Evolutionary conservation across 2,797 vertebrate species (phyloP).

Genomic region (Hyperoplus lanceolatus): DNA sequence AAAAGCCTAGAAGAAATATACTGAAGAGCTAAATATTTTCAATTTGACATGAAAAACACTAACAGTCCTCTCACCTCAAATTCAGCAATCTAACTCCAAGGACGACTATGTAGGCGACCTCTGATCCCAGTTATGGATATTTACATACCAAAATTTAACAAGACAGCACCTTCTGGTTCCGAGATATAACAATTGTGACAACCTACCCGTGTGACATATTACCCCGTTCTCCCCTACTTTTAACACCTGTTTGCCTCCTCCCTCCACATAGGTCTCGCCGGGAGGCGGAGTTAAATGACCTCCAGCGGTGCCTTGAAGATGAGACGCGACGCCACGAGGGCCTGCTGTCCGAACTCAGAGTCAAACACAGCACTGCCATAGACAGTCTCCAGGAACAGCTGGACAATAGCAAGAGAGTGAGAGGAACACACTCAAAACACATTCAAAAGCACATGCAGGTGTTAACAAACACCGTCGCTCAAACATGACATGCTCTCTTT

Average conservation of each 20-base stretch:
- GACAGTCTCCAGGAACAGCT: conserved; percentile 88
- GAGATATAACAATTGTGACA: too few species aligned
- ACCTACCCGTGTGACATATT: too few species aligned
- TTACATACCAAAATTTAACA: too few species aligned
- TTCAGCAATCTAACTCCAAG: too few species aligned
- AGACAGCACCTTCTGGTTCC: too few species aligned
- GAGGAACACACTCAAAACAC: conserved; percentile 16
- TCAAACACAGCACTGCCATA: conserved; percentile 85
- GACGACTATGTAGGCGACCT: too few species aligned
- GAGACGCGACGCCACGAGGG: conserved; percentile 86
- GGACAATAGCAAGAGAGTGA: conserved; percentile 88
- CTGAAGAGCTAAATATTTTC: too few species aligned
- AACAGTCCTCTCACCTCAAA: too few species aligned
- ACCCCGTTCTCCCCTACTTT: neutral
- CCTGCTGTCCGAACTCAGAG: conserved; percentile 86
- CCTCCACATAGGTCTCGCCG: conserved; percentile 81
- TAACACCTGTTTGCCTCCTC: neutral
- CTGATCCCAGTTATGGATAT: too few species aligned
- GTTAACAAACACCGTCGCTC: neutral
- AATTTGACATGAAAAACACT: too few species aligned
- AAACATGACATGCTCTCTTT: conserved; percentile 15
- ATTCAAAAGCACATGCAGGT: neutral
- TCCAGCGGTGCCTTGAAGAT: conserved; percentile 87
- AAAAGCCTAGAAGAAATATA: too few species aligned
- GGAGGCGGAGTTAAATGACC: conserved; percentile 85